phyloP scores from a whole-genome alignment of 2,797 vertebrate species.

The Lemur catta region DNA sequence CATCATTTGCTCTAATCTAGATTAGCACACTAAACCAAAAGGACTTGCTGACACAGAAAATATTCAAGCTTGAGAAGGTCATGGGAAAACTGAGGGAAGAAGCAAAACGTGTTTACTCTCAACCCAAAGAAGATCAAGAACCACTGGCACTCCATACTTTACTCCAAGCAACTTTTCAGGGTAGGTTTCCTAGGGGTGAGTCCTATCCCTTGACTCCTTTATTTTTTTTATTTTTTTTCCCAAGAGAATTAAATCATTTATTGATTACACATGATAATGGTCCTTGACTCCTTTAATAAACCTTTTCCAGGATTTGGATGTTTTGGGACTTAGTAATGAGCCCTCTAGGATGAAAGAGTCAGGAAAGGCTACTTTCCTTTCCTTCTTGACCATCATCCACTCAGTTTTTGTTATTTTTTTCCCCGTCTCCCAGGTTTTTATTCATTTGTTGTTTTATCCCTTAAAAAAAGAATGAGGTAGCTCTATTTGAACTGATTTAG shows the following conservation, averaged over 20 bases:
- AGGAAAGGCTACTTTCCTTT: neutral
- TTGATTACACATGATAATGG: too few species aligned
- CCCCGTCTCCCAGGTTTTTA: neutral
- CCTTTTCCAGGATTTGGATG: neutral
- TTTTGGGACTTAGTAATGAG: neutral
- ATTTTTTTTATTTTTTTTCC: neutral
- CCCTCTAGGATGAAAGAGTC: neutral
- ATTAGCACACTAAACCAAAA: constrained; percentile 75
- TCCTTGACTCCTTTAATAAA: constrained; percentile 20
- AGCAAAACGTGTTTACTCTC: constrained; percentile 67
- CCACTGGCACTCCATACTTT: constrained; percentile 46
- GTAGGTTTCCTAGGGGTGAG: constrained; percentile 57
- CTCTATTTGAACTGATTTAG: constrained; percentile 12
- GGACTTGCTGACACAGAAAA: constrained; percentile 71
- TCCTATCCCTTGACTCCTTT: neutral
- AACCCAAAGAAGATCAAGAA: constrained; percentile 48
- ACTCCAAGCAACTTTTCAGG: constrained; percentile 54
- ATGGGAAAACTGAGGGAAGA: constrained; percentile 53
- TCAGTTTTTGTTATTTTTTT: neutral
- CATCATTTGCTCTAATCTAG: constrained; percentile 61
- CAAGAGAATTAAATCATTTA: too few species aligned
- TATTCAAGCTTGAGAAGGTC: constrained; percentile 64
- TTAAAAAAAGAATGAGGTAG: neutral
- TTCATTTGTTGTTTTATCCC: neutral
- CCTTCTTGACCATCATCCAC: neutral